Conservation (phyloP, 2,797 vertebrate genomes). For the Meda fulgida region DNA sequence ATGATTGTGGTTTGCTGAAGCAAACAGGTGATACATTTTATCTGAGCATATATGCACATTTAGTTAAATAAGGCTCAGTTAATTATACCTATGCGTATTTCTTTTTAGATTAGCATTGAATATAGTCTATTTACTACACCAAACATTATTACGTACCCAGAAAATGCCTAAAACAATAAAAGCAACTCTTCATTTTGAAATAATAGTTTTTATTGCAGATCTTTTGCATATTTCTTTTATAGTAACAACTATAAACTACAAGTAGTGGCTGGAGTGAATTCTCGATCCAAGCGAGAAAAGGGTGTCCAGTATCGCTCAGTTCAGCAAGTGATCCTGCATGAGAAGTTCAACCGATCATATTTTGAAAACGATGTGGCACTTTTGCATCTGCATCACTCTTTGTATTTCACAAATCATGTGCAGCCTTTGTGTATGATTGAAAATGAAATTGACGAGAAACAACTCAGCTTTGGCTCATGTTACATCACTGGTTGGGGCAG, state of each 20-base stretch:
- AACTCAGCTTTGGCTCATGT: slow-evolving; percentile 66
- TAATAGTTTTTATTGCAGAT: background rate
- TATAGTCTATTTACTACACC: background rate
- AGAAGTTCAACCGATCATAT: slow-evolving; percentile 9
- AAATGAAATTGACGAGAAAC: slow-evolving; percentile 56
- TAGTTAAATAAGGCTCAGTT: slow-evolving; percentile 1
- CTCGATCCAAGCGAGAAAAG: slow-evolving; percentile 42
- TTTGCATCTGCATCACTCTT: slow-evolving; percentile 59
- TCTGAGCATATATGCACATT: background rate
- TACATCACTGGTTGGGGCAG: slow-evolving; percentile 72
- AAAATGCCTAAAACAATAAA: background rate
- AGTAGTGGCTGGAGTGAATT: slow-evolving; percentile 62
- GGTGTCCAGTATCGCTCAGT: slow-evolving; percentile 62
- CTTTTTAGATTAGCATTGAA: background rate
- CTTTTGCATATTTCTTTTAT: background rate
- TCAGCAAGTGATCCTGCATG: slow-evolving; percentile 52
- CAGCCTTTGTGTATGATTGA: slow-evolving; percentile 64
- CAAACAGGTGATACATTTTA: background rate
- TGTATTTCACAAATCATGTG: slow-evolving; percentile 59
- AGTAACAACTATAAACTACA: slow-evolving; percentile 46
- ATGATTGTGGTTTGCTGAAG: background rate
- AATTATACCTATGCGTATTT: background rate
- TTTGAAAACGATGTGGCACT: slow-evolving; percentile 65
- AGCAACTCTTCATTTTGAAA: background rate
- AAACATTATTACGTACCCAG: background rate